Evolutionary conservation across 2,113 vertebrate species (phyloP), one percentile per base, ranked within the genome.

Genomic region (Vulpes ferrilata): DNA sequence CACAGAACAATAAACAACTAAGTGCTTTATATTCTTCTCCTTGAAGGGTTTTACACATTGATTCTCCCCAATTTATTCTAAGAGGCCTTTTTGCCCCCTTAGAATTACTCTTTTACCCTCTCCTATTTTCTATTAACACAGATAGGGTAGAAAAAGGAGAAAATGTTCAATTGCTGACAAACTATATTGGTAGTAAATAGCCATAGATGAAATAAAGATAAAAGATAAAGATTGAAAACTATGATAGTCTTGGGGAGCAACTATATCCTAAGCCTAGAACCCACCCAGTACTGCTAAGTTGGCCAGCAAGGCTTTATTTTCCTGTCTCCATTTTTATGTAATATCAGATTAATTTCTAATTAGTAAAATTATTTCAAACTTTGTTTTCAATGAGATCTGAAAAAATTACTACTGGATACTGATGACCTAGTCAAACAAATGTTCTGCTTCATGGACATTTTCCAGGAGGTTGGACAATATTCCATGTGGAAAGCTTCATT

Each of bases 1-100:
- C 98, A 35, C 79, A 97, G 97, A 98, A 98, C 96, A 98, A 97
- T 97, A 94, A 98, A 99, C 95, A 99, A 98, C 96, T 81, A 81
- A 88, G 69, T 96, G 95, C 97, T 98, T 98, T 98, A 96, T 99
- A 95, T 98, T 98, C 85, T 94, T 97, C 86, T 95, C 93, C 90
- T 92, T 84, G 32, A 90, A 92, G 38, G 22, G 32, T 48, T 92
- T 51, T 84, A 74, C 35, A 53, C 74, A 95, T 89, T 35, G 73
- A 93, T 95, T 95, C 94, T 87, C 64, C 25, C 96, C 86, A 97
- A 35, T 15, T 74, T 16, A 48, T 95, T 95, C 96, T 78, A 53
- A 89, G 88, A 71, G 38, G 73, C 8, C 57, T 95, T 1, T n/a
- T 93, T 16, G 19, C 51, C 51, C 78, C 76, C 64, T 96, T 7